These are phyloP conservation scores for Hypsibius dujardini DNA, from an alignment of 1,140 invertebrate genomes.

Conservation along the genomic window DNA sequence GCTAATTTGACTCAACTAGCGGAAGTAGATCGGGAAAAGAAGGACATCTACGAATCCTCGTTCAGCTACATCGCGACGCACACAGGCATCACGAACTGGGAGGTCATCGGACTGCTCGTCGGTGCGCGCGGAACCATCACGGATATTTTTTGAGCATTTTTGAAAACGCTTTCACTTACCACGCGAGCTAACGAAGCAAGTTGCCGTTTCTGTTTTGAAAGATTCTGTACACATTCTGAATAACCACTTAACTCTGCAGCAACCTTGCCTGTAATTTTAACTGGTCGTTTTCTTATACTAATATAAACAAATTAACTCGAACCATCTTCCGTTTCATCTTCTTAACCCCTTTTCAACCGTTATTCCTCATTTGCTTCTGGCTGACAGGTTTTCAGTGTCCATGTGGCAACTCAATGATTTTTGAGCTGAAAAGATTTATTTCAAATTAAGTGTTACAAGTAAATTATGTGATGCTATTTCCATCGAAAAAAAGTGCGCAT, in stretches of 20 bases:
- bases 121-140: neutral
- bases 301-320: too few relatives aligned
- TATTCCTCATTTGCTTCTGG: too few relatives aligned
- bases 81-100: neutral
- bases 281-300: too few relatives aligned
- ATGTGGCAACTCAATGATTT: too few relatives aligned
- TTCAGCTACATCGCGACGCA: neutral
- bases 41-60: neutral
- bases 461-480: too few relatives aligned
- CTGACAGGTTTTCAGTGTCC: too few relatives aligned
- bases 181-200: neutral
- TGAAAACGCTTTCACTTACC: neutral
- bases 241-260: neutral
- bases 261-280: neutral
- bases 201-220: neutral
- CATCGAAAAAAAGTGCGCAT: too few relatives aligned
- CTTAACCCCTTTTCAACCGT: too few relatives aligned
- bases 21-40: neutral
- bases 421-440: too few relatives aligned
- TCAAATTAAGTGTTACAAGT: too few relatives aligned
- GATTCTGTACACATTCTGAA: neutral
- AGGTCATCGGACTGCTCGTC: neutral
- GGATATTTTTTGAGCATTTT: neutral
- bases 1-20: neutral
- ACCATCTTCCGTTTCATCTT: too few relatives aligned